phyloP scores from a whole-genome alignment of 2,888 invertebrate genomes.

The Crematogaster levior region DNA sequence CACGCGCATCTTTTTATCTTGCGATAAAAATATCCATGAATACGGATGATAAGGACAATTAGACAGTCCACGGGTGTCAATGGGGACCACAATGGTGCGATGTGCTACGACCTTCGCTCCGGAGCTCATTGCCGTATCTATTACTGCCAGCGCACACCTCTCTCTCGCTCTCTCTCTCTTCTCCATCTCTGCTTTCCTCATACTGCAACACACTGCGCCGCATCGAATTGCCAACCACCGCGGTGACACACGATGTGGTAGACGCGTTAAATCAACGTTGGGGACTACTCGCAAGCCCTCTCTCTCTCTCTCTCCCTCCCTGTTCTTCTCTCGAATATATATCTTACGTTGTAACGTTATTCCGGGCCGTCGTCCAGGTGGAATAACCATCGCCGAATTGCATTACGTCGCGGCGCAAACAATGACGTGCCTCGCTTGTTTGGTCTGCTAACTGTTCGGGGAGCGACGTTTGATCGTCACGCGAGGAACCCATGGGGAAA shows the following conservation, averaged over 20 bases:
- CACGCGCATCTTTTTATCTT: background rate
- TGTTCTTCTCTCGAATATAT: conserved; percentile 24
- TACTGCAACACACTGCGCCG: conserved; percentile 25
- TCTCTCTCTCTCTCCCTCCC: background rate
- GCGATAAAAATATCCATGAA: background rate
- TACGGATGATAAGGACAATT: conserved; percentile 66
- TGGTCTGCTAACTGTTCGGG: conserved; percentile 66
- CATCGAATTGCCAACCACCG: conserved; percentile 50
- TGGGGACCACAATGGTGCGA: conserved; percentile 71
- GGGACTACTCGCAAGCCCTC: conserved; percentile 31
- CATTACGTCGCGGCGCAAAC: conserved; percentile 63
- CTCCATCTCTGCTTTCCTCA: conserved; percentile 32
- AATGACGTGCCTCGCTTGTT: conserved; percentile 67
- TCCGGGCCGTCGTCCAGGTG: conserved; percentile 35
- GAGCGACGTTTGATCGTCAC: conserved; percentile 63
- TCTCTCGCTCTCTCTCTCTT: conserved; percentile 17
- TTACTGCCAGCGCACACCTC: conserved; percentile 52
- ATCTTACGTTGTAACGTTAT: conserved; percentile 52
- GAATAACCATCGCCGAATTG: conserved; percentile 57
- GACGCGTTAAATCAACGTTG: conserved; percentile 72
- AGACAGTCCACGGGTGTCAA: conserved; percentile 71
- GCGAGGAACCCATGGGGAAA: conserved; percentile 33
- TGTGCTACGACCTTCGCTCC: conserved; percentile 71
- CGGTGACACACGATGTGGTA: conserved; percentile 53
- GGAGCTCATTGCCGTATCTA: conserved; percentile 73